A percentile compares a stretch with the other conserved stretches of the same genome.
These are phyloP conservation scores for Leptinotarsa texana DNA, from an alignment of 1,140 invertebrate species.

Conservation along the genomic window DNA sequence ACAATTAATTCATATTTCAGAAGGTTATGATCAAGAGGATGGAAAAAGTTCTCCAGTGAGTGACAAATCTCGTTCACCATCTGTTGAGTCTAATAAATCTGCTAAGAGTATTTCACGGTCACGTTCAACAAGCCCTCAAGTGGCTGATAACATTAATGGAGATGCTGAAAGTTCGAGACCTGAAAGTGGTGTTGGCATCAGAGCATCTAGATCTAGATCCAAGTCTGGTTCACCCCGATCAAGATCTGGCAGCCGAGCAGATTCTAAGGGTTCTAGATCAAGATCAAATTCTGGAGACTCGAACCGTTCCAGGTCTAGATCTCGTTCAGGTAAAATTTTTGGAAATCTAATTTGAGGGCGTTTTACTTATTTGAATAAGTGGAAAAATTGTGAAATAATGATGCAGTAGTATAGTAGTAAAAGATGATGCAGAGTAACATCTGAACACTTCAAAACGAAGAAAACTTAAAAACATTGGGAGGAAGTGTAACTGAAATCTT, in stretches of 20 bases:
- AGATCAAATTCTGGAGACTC: conserved; percentile 34
- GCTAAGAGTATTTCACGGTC: conserved; percentile 26
- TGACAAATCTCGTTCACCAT: conserved; percentile 23
- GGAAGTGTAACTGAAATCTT: too few relatives aligned
- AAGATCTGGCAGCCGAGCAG: conserved; percentile 36
- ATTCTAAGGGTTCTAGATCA: conserved; percentile 39
- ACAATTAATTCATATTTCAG: conserved; percentile 21
- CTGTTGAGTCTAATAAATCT: conserved; percentile 23
- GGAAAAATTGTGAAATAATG: too few relatives aligned
- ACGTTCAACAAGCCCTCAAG: conserved; percentile 17
- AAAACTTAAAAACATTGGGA: too few relatives aligned
- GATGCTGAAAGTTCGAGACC: conserved; percentile 36
- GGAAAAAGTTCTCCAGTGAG: conserved; percentile 9
- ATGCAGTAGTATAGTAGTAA: too few relatives aligned
- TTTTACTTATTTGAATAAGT: too few relatives aligned
- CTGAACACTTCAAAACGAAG: too few relatives aligned
- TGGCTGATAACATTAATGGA: not conserved
- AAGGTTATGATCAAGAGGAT: conserved; percentile 27
- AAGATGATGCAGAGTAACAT: too few relatives aligned
- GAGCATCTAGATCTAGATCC: conserved; percentile 37
- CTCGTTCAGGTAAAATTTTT: conserved; percentile 39
- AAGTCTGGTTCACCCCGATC: conserved; percentile 50
- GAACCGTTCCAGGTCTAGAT: conserved; percentile 43
- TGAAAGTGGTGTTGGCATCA: conserved; percentile 30
- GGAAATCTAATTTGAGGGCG: too few relatives aligned